A percentile compares a stretch with the other conserved stretches of the same genome.
Conservation (phyloP, 1,140 invertebrate species). For the Cotesia vestalis region DNA sequence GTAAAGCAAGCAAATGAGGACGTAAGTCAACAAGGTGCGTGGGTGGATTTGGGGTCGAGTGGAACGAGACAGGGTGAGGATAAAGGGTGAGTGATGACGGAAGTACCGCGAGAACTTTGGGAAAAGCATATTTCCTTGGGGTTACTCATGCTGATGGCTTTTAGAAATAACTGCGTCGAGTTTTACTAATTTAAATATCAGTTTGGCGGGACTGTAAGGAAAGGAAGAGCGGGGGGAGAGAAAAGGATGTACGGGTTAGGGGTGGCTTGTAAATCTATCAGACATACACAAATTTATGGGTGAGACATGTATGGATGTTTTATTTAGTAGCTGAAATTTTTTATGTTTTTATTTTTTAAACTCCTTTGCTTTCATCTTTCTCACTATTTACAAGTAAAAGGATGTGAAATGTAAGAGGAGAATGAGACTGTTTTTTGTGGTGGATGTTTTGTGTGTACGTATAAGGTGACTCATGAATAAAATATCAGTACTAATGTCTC, state of each 20-base stretch:
- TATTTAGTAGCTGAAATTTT: slow-evolving; percentile 59
- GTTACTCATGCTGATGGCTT: slow-evolving; percentile 18
- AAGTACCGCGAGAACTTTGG: slow-evolving; percentile 35
- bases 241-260: slow-evolving; percentile 33
- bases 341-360: slow-evolving; percentile 5
- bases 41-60: too few species aligned
- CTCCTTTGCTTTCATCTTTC: not conserved
- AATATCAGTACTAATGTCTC: slow-evolving; percentile 64
- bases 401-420: too few species aligned
- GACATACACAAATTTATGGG: slow-evolving; percentile 63
- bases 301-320: slow-evolving; percentile 62
- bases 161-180: slow-evolving; percentile 51
- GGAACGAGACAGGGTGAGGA: not conserved
- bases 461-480: slow-evolving; percentile 66
- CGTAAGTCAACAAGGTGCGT: not conserved
- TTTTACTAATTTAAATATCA: slow-evolving; percentile 68
- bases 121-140: slow-evolving; percentile 40
- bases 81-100: slow-evolving; percentile 5
- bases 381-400: slow-evolving; percentile 4
- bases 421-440: slow-evolving; percentile 14
- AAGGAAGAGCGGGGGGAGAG: not conserved
- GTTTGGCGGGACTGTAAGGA: slow-evolving; percentile 46
- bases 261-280: slow-evolving; percentile 66
- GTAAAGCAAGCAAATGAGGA: not conserved
- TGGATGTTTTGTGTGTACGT: slow-evolving; percentile 36